Base-by-base conservation (phyloP, 2,888 invertebrate genomes). In the Oegoconia quadripuncta region DNA sequence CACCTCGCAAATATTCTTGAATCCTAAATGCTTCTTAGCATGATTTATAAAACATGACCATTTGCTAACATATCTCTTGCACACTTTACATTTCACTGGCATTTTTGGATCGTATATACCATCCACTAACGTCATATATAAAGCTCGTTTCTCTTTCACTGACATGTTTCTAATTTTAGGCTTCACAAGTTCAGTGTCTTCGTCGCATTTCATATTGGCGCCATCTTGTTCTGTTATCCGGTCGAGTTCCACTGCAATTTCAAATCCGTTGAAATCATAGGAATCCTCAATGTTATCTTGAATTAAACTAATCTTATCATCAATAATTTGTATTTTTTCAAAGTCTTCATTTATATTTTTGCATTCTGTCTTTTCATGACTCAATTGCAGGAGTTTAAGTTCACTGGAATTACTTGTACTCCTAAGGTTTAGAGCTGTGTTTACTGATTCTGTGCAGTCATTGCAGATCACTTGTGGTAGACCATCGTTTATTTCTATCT, bases 31-130 rank as follows among this genome's bases (percentile, higher is more conserved):
- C 11, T 55, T 26, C 41, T 64, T 56, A 0, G 50, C 64, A 12
- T 66, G 66, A 17, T 46, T 58, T 0, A 56, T 42, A 23, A 67
- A 67, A n/a, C 59, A 60, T 1, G 51, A 35, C 66, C 66, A 67
- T 32, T 51, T 60, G 14, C 55, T 52, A 1, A 65, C 44, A 0
- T 48, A 37, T 26, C 50, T 60, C 25, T 58, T 55, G 37, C 66
- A 67, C 17, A 61, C 26, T 35, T 55, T 65, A 37, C 64, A 64
- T 20, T 47, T 61, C 0, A 67, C 45, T 0, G 64, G 61, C 0
- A 54, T 55, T 1, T 43, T 47, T 0, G 52, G 47, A n/a, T 55
- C 41, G 0, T 59, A 45, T 8, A 20, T 35, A 0, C 64, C 66
- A 4, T 65, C 64, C 0, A 66, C 59, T 23, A 65, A 36, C 17